Evolutionary conservation across 2,113 vertebrate genomes (phyloP).

Genomic region (Ptilorrhoa leucosticta): DNA sequence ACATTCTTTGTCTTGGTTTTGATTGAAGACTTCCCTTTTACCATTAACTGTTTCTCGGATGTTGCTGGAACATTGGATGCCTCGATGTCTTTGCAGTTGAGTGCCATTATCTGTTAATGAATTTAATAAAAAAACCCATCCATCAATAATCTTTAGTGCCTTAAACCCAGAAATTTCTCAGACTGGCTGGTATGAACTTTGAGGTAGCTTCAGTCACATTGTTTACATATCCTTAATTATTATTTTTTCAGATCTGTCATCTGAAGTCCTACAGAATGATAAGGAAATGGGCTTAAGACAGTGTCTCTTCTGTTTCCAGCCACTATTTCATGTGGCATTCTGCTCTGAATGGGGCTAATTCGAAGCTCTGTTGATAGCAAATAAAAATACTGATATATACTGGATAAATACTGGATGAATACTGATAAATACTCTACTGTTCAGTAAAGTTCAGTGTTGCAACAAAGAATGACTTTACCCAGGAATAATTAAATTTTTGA

Average conservation of each 20-base stretch:
- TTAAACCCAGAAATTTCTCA: not conserved
- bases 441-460: not conserved
- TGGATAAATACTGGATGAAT: not conserved
- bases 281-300: not conserved
- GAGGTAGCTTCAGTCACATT: not conserved
- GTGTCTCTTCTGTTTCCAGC: not conserved
- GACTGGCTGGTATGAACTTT: not conserved
- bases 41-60: not conserved
- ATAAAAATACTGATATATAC: not conserved
- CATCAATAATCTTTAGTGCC: not conserved
- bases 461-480: not conserved
- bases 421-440: not conserved
- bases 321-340: not conserved
- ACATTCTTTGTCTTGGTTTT: not conserved
- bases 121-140: not conserved
- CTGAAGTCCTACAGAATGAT: not conserved
- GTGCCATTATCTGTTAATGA: not conserved
- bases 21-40: not conserved
- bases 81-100: not conserved
- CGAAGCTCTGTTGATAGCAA: not conserved
- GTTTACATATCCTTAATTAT: not conserved
- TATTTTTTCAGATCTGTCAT: not conserved
- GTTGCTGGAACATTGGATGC: not conserved
- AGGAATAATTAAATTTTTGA: not conserved
- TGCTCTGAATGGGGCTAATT: accelerated